Evolutionary conservation across 1,140 invertebrate genomes (phyloP).

Genomic region (Papilio dardanus): DNA sequence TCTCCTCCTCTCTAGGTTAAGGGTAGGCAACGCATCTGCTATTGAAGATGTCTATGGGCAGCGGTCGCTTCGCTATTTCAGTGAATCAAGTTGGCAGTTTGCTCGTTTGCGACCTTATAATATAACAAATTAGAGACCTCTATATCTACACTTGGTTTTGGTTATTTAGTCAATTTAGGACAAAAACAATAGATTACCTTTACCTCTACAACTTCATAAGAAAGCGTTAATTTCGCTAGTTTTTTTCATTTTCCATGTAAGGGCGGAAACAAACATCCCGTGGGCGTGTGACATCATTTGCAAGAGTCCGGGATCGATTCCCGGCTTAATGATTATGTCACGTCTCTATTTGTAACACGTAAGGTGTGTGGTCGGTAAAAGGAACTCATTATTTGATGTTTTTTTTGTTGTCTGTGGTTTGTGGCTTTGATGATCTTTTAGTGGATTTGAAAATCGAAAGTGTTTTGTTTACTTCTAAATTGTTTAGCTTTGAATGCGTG

Average conservation of each 20-base stretch:
- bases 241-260: conserved; percentile 26
- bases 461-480: conserved; percentile 29
- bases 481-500: too few relatives aligned
- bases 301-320: conserved; percentile 14
- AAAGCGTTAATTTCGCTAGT: neutral
- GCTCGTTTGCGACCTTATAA: too few relatives aligned
- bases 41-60: too few relatives aligned
- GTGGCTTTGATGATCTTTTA: conserved; percentile 18
- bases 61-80: too few relatives aligned
- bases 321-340: conserved; percentile 27
- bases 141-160: too few relatives aligned
- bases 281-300: conserved; percentile 37
- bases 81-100: too few relatives aligned
- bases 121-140: too few relatives aligned
- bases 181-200: neutral
- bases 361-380: conserved; percentile 39
- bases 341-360: conserved; percentile 45
- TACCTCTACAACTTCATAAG: conserved; percentile 1
- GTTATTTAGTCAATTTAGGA: too few relatives aligned
- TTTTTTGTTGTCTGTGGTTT: conserved; percentile 16
- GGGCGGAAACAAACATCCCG: conserved; percentile 35
- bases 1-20: too few relatives aligned
- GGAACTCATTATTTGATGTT: conserved; percentile 37
- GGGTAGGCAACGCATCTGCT: too few relatives aligned
- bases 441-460: neutral